phyloP scores from a whole-genome alignment of 2,888 invertebrate species.

The Tricholauxania praeusta region DNA sequence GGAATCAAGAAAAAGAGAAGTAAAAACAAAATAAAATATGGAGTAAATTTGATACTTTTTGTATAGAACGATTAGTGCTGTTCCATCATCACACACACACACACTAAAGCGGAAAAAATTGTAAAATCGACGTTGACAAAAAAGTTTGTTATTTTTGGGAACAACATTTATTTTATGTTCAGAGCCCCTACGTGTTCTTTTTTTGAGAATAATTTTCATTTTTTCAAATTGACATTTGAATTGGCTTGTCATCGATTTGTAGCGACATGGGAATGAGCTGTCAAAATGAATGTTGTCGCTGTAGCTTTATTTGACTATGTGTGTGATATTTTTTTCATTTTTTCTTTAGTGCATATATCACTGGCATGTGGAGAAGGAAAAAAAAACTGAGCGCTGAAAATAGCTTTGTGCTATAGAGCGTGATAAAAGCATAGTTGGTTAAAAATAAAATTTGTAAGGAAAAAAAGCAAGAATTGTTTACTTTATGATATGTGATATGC shows the following conservation, averaged over 20 bases:
- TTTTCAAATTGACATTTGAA: constrained; percentile 19
- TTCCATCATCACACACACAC: background rate
- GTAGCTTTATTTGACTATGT: background rate
- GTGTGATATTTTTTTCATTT: constrained; percentile 3
- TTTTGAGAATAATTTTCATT: constrained; percentile 1
- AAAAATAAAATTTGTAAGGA: too few species aligned
- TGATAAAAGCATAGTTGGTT: constrained; percentile 7
- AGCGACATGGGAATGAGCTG: constrained; percentile 15
- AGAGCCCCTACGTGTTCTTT: background rate
- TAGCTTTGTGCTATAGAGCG: background rate
- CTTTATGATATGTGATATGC: constrained; percentile 1
- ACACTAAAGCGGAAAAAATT: too few species aligned
- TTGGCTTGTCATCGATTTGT: constrained; percentile 35
- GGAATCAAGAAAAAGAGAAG: background rate
- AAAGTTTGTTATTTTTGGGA: background rate
- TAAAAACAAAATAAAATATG: background rate
- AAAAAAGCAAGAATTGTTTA: background rate
- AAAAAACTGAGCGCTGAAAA: background rate
- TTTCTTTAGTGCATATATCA: background rate
- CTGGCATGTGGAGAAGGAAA: background rate
- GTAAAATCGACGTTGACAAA: too few species aligned
- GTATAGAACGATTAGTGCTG: constrained; percentile 26
- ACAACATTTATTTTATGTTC: background rate
- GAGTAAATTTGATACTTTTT: constrained; percentile 32
- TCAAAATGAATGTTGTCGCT: background rate